Evolutionary conservation across 1,140 invertebrate genomes (phyloP).

Genomic region (Diuraphis noxia): DNA sequence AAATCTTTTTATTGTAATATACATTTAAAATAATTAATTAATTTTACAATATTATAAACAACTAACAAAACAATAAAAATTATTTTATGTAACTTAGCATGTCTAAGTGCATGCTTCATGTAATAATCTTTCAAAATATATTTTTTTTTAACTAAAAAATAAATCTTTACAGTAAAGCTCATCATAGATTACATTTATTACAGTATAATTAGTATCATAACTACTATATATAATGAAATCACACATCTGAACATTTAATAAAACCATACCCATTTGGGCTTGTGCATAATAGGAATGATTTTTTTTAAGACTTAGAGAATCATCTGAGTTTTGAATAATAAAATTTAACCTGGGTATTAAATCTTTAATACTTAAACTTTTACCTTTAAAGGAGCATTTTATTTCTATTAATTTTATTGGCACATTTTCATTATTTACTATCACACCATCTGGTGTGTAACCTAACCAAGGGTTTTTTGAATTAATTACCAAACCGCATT

Average conservation of each 20-base stretch:
- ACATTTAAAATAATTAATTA: neutral
- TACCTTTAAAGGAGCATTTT: neutral
- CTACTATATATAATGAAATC: constrained; percentile 19
- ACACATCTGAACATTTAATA: neutral
- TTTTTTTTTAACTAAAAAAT: neutral
- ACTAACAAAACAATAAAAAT: too few species aligned
- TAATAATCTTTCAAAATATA: constrained; percentile 5
- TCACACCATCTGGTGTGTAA: neutral
- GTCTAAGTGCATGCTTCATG: neutral
- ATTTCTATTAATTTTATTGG: neutral
- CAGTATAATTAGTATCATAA: neutral
- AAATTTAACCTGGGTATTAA: neutral
- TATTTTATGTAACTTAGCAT: too few species aligned
- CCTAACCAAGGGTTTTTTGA: neutral
- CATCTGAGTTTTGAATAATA: neutral
- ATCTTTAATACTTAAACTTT: neutral
- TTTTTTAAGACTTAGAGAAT: too few species aligned
- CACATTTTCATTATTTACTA: neutral
- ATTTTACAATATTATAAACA: too few species aligned
- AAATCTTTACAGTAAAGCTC: neutral
- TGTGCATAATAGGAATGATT: neutral
- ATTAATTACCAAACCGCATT: neutral
- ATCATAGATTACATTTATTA: neutral
- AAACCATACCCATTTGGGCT: constrained; percentile 14
- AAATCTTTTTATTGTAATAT: too few species aligned